These are phyloP conservation scores for Darevskia mixta DNA, from an alignment of 2,797 vertebrate genomes.

Conservation along the genomic window DNA sequence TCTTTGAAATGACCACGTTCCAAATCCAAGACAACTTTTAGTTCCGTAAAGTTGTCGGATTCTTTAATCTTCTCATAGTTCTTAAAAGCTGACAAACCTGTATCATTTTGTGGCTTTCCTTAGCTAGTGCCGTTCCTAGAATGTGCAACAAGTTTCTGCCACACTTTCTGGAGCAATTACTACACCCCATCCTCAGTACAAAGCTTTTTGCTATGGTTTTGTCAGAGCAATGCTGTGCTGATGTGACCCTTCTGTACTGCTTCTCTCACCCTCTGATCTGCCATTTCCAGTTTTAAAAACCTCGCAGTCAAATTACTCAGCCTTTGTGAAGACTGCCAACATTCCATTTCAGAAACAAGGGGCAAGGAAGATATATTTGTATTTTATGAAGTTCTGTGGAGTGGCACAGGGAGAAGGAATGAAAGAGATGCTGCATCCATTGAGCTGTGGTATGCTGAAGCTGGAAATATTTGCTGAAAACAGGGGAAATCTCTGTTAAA, in stretches of 20 bases:
- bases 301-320: slow-evolving; percentile 30
- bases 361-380: slow-evolving; percentile 8
- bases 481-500: neutral
- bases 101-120: neutral
- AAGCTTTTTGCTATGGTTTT: slow-evolving; percentile 7
- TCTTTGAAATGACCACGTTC: neutral
- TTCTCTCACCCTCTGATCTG: neutral
- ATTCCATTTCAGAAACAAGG: slow-evolving; percentile 6
- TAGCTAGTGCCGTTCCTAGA: neutral
- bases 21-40: neutral
- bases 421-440: neutral
- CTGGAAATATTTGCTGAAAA: neutral
- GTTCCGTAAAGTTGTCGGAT: neutral
- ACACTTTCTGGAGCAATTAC: slow-evolving; percentile 4
- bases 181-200: neutral
- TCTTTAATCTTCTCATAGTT: neutral
- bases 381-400: neutral
- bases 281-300: slow-evolving; percentile 14
- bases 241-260: slow-evolving; percentile 1
- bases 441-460: neutral
- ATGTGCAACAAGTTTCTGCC: neutral
- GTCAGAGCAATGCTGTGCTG: slow-evolving; percentile 2
- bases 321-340: slow-evolving; percentile 7
- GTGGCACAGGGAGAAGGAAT: neutral
- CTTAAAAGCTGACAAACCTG: neutral